phyloP scores from a whole-genome alignment of 1,140 invertebrate species.

The Hydropsyche tenuis region DNA sequence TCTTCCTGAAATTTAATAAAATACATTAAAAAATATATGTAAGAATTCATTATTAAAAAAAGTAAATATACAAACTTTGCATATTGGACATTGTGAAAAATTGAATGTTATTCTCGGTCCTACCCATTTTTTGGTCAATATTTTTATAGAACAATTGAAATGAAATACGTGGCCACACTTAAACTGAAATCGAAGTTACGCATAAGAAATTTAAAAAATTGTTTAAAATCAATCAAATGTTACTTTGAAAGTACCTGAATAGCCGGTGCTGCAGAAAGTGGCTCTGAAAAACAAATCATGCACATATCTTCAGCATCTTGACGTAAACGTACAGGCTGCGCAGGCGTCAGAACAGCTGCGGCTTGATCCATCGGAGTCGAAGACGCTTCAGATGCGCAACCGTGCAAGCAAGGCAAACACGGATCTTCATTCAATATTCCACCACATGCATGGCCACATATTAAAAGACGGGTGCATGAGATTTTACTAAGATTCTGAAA shows the following conservation, averaged over 20 bases:
- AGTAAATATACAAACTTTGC: constrained; percentile 73
- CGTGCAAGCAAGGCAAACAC: constrained; percentile 90
- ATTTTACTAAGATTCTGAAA: constrained; percentile 80
- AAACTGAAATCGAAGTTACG: constrained; percentile 70
- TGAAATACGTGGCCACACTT: constrained; percentile 97
- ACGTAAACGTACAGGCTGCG: constrained; percentile 63
- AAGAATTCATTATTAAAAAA: constrained; percentile 20
- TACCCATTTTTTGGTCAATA: constrained; percentile 88
- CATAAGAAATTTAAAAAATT: constrained; percentile 32
- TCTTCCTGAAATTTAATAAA: constrained; percentile 64
- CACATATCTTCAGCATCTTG: constrained; percentile 99
- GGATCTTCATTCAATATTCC: constrained; percentile 83
- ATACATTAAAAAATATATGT: neutral
- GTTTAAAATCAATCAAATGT: constrained; percentile 15
- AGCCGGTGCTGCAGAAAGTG: constrained; percentile 92
- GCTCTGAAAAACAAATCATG: constrained; percentile 99
- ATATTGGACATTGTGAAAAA: constrained; percentile 96
- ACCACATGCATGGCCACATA: constrained; percentile 92
- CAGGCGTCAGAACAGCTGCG: constrained; percentile 49
- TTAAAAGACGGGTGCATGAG: constrained; percentile 82
- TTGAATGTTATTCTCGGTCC: constrained; percentile 96
- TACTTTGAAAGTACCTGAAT: constrained; percentile 70
- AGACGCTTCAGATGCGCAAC: constrained; percentile 71
- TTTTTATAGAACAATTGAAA: constrained; percentile 86
- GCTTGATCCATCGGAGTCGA: constrained; percentile 50